A percentile compares a stretch with the other conserved stretches of the same genome.
Evolutionary conservation across 2,888 invertebrate genomes (phyloP).

Genomic region (Tanytarsus gracilentus): DNA sequence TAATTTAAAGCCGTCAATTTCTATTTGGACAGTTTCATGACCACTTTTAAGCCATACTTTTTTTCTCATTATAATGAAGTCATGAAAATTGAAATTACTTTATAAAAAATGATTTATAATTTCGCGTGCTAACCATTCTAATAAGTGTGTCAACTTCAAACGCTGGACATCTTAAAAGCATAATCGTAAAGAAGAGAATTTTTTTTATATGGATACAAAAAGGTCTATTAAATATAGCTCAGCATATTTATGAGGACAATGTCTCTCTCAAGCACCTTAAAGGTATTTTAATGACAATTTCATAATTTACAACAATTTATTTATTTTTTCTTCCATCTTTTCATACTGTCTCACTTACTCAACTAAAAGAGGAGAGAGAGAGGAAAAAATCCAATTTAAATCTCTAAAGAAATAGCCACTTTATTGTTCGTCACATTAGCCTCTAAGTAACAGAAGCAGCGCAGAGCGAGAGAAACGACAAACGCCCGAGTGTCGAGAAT

Average conservation of each 20-base stretch:
- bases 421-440: conserved; percentile 9
- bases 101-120: too few relatives aligned
- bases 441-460: background rate
- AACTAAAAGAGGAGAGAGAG: background rate
- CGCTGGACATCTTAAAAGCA: too few relatives aligned
- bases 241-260: too few relatives aligned
- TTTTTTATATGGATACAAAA: conserved; percentile 1
- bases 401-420: conserved; percentile 3
- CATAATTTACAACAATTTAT: conserved; percentile 3
- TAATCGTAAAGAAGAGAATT: too few relatives aligned
- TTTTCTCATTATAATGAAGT: too few relatives aligned
- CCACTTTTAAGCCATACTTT: too few relatives aligned
- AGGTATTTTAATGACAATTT: conserved; percentile 12
- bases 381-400: conserved; percentile 11
- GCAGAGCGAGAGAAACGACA: background rate
- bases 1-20: too few relatives aligned
- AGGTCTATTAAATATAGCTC: background rate
- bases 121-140: too few relatives aligned
- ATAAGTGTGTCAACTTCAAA: too few relatives aligned
- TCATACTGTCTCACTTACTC: background rate
- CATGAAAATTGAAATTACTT: too few relatives aligned
- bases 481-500: conserved; percentile 17
- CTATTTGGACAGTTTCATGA: too few relatives aligned
- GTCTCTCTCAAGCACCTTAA: too few relatives aligned
- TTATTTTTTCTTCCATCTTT: background rate